Conservation (phyloP, 2,113 vertebrate species). For the Ranitomeya variabilis region DNA sequence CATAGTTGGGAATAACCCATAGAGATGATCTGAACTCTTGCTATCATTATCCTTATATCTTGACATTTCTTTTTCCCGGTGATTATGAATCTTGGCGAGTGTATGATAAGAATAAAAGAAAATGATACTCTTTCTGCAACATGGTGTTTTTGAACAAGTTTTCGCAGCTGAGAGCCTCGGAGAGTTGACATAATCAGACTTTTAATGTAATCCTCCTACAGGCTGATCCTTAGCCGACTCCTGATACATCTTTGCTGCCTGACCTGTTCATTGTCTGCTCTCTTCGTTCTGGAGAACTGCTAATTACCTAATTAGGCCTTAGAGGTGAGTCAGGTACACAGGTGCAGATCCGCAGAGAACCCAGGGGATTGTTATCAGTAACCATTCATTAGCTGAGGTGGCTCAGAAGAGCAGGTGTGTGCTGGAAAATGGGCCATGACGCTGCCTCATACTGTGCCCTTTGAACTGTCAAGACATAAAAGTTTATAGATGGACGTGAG, state of each 20-base stretch:
- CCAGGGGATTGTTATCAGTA: conserved; percentile 50
- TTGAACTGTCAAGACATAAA: conserved; percentile 35
- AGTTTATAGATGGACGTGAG: not conserved
- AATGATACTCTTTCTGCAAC: not conserved
- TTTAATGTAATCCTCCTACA: conserved; percentile 2
- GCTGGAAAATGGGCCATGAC: conserved; percentile 9
- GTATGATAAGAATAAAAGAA: not conserved
- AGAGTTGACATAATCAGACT: conserved; percentile 26
- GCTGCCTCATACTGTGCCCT: conserved; percentile 12
- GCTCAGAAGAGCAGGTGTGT: conserved; percentile 49
- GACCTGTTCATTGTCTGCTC: conserved; percentile 41
- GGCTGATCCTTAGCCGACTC: conserved; percentile 11
- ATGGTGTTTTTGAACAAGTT: conserved; percentile 22
- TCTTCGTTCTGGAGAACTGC: conserved; percentile 23
- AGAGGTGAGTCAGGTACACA: conserved; percentile 49
- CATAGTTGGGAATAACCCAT: not conserved
- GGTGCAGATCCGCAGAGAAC: conserved; percentile 26
- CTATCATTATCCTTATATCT: not conserved
- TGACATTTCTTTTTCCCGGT: not conserved
- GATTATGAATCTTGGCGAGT: not conserved
- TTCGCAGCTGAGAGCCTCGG: conserved; percentile 13
- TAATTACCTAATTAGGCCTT: conserved; percentile 53
- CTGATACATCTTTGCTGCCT: conserved; percentile 44
- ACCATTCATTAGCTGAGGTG: conserved; percentile 33
- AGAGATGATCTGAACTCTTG: not conserved